phyloP scores from a whole-genome alignment of 2,113 vertebrate species.

The Orcinus orca region DNA sequence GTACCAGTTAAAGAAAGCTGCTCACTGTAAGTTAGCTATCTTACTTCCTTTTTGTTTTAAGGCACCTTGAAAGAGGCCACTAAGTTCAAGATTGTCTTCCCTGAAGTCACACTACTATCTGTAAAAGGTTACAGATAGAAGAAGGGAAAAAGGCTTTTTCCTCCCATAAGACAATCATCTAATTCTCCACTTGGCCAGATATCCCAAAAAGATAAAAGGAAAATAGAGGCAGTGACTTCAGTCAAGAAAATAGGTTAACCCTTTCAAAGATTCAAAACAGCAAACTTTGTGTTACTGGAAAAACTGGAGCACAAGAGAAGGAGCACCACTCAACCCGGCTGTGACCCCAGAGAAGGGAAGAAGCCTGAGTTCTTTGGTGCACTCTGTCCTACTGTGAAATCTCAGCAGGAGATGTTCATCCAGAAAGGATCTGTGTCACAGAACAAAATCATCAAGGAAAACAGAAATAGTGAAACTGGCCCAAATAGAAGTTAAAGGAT shows the following conservation, averaged over 20 bases:
- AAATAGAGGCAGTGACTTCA: neutral
- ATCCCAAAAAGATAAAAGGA: neutral
- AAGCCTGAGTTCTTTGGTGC: neutral
- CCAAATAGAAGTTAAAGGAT: neutral
- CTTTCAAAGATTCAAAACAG: neutral
- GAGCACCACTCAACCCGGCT: neutral
- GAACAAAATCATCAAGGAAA: neutral
- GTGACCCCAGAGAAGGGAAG: neutral
- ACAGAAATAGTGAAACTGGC: neutral
- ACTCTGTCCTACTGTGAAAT: neutral
- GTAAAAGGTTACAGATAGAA: neutral
- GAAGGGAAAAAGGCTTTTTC: neutral
- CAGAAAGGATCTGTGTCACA: neutral
- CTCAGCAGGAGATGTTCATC: neutral
- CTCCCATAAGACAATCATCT: neutral
- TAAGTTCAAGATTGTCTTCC: neutral
- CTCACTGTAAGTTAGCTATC: neutral
- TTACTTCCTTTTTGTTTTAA: neutral
- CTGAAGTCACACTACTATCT: neutral
- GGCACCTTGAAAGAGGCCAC: neutral
- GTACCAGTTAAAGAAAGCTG: neutral
- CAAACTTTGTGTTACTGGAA: neutral
- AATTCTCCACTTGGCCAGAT: neutral
- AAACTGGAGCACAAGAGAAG: neutral
- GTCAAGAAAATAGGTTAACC: neutral